These are phyloP conservation scores for Isoperla grammatica DNA, from an alignment of 2,888 invertebrate species.

Conservation along the genomic window DNA sequence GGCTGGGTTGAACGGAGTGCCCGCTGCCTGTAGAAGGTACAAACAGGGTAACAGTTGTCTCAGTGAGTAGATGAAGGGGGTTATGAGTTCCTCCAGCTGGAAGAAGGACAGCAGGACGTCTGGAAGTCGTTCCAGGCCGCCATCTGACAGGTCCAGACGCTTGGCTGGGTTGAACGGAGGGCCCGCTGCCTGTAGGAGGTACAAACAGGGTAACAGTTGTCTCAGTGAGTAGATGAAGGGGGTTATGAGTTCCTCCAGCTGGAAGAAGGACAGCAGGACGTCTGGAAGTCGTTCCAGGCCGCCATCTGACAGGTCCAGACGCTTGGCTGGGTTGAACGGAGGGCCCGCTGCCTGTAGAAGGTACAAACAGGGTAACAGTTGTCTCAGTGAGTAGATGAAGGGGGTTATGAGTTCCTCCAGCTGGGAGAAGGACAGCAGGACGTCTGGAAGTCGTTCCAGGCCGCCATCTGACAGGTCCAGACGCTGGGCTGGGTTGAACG, in stretches of 20 bases:
- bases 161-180: constrained; percentile 34
- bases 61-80: neutral
- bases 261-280: constrained; percentile 36
- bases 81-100: constrained; percentile 40
- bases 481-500: constrained; percentile 37
- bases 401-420: constrained; percentile 40
- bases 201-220: constrained; percentile 9
- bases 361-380: constrained; percentile 11
- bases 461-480: constrained; percentile 43
- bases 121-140: constrained; percentile 42
- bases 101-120: constrained; percentile 38
- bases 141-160: constrained; percentile 42
- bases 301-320: constrained; percentile 42
- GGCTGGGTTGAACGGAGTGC: constrained; percentile 33
- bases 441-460: constrained; percentile 42
- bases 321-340: constrained; percentile 36
- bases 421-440: constrained; percentile 37
- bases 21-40: constrained; percentile 35
- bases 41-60: constrained; percentile 9
- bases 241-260: constrained; percentile 40
- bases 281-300: constrained; percentile 43
- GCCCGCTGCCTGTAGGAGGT: constrained; percentile 35
- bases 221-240: neutral
- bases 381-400: neutral
- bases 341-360: constrained; percentile 35